A percentile compares a stretch with the other conserved stretches of the same genome.
phyloP scores from a whole-genome alignment of 2,797 vertebrate species.

The Harpia harpyja region DNA sequence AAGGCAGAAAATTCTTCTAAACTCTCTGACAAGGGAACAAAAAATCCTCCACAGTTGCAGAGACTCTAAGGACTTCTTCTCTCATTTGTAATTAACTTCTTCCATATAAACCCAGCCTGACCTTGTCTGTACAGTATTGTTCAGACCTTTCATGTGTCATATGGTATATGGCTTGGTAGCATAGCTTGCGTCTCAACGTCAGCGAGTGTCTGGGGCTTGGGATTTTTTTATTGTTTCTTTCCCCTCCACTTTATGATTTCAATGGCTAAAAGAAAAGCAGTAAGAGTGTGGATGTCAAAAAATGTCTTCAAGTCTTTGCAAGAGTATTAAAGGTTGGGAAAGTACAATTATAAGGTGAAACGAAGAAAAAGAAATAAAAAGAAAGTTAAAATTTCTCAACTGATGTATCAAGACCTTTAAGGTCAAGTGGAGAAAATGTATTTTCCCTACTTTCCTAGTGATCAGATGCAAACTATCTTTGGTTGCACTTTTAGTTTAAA shows the following conservation, averaged over 20 bases:
- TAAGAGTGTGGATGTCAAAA: neutral
- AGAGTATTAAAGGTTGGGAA: neutral
- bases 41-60: slow-evolving; percentile 12
- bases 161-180: neutral
- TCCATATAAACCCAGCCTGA: slow-evolving; percentile 16
- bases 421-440: neutral
- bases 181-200: neutral
- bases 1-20: slow-evolving; percentile 23
- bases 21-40: slow-evolving; percentile 21
- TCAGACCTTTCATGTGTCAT: slow-evolving; percentile 5
- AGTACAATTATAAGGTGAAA: neutral
- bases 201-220: neutral
- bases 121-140: slow-evolving; percentile 12
- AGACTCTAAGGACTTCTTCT: slow-evolving; percentile 23
- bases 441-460: neutral
- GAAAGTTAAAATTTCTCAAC: neutral
- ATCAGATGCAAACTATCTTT: neutral
- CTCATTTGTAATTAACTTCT: slow-evolving; percentile 53
- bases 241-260: neutral
- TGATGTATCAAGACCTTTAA: neutral
- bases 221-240: neutral
- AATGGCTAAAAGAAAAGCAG: neutral
- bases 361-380: neutral
- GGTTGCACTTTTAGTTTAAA: neutral
- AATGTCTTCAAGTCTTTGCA: neutral